Evolutionary conservation across 1,140 invertebrate genomes (phyloP), one percentile per base, ranked within the genome.

Genomic region (Coboldia fuscipes): DNA sequence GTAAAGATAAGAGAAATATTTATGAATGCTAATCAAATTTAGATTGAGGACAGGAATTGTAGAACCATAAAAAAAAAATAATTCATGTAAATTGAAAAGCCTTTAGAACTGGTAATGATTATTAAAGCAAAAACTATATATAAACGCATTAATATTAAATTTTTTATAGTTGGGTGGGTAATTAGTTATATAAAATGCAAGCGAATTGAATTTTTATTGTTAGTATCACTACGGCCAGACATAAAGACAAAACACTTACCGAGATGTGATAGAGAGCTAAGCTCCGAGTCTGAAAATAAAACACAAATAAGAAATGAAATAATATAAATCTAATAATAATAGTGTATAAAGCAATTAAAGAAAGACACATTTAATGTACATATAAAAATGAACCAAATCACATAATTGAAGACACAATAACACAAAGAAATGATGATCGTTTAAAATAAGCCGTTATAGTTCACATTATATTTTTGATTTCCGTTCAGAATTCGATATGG

Each of bases 241-340:
- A 7, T 23, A 23, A 7, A 23, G 5, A 34, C 23, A 13, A 24
- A 34, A 29, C 5, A 65, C 64, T 65, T 60, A 67, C 64, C 64
- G 48, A 67, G 56, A 56, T 66, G 64, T 48, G 62, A 66, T 46
- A 65, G 54, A 48, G 55, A 55, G 43, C 63, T 63, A 48, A 67
- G 51, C 50, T 66, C 63, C 38, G 64, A 65, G 60, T 64, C 64
- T 67, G 62, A 45, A 65, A 65, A 43, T 43, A 55, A 60, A 53
- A n/a, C n/a, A n/a, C n/a, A 45, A 41, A 47, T 54, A 50, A 39
- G 19, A 33, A 22, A 20, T 18, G 18, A n/a, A 32, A 17, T 20
- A 19, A 4, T 9, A 32, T n/a, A 17, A 23, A 13, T 16, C 12
- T 34, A 14, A 34, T 13, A 14, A 15, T 8, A 23, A 5, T 10